Conservation (phyloP, 1,140 invertebrate genomes). For the Melitaea cinxia region DNA sequence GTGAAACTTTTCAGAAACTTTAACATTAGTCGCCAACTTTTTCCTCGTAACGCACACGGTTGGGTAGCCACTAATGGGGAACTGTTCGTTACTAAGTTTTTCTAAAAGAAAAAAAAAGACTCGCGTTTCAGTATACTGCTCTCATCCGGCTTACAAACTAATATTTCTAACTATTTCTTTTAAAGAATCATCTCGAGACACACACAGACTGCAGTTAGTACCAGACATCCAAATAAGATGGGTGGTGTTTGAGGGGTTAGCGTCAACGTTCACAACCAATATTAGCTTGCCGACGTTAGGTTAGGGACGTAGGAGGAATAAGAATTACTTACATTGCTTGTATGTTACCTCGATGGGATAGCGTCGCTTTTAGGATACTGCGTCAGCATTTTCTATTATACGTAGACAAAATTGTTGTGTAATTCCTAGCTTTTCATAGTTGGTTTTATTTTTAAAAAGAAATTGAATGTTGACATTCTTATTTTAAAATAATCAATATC, state of each 20-base stretch:
- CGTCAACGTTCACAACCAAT: conserved; percentile 49
- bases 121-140: conserved; percentile 49
- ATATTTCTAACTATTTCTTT: conserved; percentile 17
- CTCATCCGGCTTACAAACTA: conserved; percentile 50
- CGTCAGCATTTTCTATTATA: conserved; percentile 6
- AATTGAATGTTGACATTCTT: not conserved
- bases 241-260: conserved; percentile 30
- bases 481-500: not conserved
- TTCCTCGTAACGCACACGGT: conserved; percentile 67
- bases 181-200: conserved; percentile 17
- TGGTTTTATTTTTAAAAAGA: not conserved
- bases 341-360: conserved; percentile 12
- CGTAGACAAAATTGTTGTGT: conserved; percentile 11
- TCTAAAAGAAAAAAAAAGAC: conserved; percentile 48
- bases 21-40: conserved; percentile 69
- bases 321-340: conserved; percentile 38
- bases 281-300: conserved; percentile 54
- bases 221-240: not conserved
- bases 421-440: not conserved
- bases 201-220: conserved; percentile 1
- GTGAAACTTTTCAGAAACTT: conserved; percentile 71
- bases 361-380: conserved; percentile 11
- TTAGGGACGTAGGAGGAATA: conserved; percentile 48
- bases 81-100: conserved; percentile 60
- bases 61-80: conserved; percentile 67